A percentile compares a stretch with the other conserved stretches of the same genome.
These are phyloP conservation scores for Pachypanchax playfairii DNA, from an alignment of 2,113 vertebrate species.

Conservation along the genomic window DNA sequence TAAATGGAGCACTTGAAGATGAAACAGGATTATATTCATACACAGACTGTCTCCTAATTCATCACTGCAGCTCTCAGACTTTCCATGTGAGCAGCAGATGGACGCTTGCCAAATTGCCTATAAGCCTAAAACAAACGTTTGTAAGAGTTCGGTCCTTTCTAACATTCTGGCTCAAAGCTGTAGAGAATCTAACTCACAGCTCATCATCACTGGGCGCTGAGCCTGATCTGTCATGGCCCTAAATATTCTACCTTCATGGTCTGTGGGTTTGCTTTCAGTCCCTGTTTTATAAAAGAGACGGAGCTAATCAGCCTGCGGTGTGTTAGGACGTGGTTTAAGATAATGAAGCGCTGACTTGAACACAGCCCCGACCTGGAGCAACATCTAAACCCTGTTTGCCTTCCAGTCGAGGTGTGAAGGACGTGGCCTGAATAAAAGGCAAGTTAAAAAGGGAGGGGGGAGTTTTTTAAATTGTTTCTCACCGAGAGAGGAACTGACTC, in stretches of 20 bases:
- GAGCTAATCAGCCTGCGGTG: conserved; percentile 27
- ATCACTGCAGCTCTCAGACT: conserved; percentile 36
- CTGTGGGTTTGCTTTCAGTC: conserved; percentile 23
- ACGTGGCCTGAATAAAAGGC: conserved; percentile 71
- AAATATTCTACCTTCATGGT: conserved; percentile 26
- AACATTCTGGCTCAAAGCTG: conserved; percentile 13
- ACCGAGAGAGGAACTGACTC: conserved; percentile 51
- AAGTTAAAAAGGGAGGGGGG: conserved; percentile 44
- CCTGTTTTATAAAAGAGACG: conserved; percentile 18
- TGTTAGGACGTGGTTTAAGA: conserved; percentile 24
- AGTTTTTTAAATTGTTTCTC: conserved; percentile 53
- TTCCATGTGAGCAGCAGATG: conserved; percentile 27
- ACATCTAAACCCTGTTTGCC: conserved; percentile 41
- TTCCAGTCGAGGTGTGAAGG: conserved; percentile 75
- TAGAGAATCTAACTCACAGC: neutral
- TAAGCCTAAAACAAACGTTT: conserved; percentile 14
- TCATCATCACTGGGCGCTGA: conserved; percentile 5
- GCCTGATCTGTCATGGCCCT: neutral
- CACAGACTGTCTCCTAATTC: conserved; percentile 31
- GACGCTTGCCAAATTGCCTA: conserved; percentile 7
- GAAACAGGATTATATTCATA: conserved; percentile 1
- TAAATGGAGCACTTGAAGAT: conserved; percentile 10
- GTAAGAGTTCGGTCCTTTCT: conserved; percentile 7
- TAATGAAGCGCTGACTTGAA: conserved; percentile 20
- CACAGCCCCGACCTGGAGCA: conserved; percentile 9